Conservation (phyloP, 2,113 vertebrate genomes). For the Cettia cetti region DNA sequence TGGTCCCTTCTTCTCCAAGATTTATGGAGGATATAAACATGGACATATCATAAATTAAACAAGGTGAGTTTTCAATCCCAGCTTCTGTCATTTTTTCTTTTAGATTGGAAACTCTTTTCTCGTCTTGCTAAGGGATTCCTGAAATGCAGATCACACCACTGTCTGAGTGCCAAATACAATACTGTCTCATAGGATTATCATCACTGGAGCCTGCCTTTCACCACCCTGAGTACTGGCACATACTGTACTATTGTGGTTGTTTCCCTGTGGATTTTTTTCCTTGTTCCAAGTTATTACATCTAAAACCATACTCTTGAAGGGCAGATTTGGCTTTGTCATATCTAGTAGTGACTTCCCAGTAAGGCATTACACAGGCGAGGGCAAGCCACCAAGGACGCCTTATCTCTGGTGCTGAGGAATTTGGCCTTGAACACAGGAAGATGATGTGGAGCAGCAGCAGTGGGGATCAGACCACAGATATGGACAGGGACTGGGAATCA, state of each 20-base stretch:
- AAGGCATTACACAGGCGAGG: neutral
- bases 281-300: neutral
- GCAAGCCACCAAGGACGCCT: neutral
- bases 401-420: neutral
- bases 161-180: constrained; percentile 3
- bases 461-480: neutral
- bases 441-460: neutral
- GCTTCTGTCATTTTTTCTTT: constrained; percentile 6
- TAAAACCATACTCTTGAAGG: neutral
- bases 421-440: neutral
- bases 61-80: neutral
- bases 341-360: neutral
- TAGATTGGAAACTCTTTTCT: neutral
- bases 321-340: neutral
- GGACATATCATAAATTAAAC: neutral
- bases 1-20: neutral
- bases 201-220: constrained; percentile 7
- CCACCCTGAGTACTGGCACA: neutral
- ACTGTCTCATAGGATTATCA: neutral
- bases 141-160: neutral
- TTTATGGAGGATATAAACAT: neutral
- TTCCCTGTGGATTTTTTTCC: neutral
- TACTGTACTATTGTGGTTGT: neutral
- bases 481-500: neutral
- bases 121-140: neutral